Conservation (phyloP, 2,797 vertebrate genomes). For the Sciurus vulgaris region DNA sequence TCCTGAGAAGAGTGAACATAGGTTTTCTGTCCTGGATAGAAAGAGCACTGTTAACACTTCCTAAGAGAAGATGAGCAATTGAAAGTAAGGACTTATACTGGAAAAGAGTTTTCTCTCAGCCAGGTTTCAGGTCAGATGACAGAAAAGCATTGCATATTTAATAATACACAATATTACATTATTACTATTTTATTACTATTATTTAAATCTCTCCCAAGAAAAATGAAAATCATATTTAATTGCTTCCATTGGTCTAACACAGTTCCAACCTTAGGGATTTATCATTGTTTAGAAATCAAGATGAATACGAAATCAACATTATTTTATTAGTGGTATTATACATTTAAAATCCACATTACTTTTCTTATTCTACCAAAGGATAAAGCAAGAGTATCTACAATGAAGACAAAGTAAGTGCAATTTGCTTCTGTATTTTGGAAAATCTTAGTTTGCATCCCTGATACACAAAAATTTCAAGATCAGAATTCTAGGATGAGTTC, state of each 20-base stretch:
- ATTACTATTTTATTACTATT: background rate
- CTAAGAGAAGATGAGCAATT: background rate
- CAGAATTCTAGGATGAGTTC: background rate
- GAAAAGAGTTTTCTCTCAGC: background rate
- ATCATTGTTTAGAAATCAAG: background rate
- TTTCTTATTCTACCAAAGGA: background rate
- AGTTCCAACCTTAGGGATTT: background rate
- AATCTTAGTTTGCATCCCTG: background rate
- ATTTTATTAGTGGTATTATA: background rate
- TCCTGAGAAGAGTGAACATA: background rate
- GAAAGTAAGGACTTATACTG: too few species aligned
- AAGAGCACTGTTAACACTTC: background rate
- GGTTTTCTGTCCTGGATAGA: accelerated
- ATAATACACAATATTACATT: background rate
- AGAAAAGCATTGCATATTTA: background rate
- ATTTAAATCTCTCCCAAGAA: background rate
- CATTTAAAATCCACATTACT: background rate
- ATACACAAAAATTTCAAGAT: background rate
- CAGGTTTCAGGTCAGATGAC: background rate
- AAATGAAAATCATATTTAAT: background rate
- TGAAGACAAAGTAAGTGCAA: background rate
- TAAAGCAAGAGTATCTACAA: background rate
- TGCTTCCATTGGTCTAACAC: background rate
- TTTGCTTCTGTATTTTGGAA: background rate
- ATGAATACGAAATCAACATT: background rate